Conservation (phyloP, 37 sponge, comb jelly and placozoan species). For the Aplysina aerophoba region DNA sequence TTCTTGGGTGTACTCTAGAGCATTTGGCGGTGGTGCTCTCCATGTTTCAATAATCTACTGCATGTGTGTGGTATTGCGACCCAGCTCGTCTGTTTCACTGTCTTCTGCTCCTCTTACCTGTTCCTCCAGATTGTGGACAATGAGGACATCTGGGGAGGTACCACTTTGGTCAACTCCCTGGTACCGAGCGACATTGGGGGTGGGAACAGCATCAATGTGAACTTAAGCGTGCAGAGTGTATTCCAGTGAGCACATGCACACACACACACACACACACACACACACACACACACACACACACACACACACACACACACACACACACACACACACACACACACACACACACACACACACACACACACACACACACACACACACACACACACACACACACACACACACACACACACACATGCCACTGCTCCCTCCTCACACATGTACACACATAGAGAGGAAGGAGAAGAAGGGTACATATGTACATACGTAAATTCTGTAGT, state of each 20-base stretch:
- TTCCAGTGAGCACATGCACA: neutral
- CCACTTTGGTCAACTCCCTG: neutral
- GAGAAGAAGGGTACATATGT: too few species aligned
- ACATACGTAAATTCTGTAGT: too few species aligned
- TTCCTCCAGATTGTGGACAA: slow-evolving; percentile 14
- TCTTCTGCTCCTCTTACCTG: too few species aligned
- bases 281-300: slow-evolving; percentile 12
- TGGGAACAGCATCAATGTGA: neutral
- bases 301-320: slow-evolving; percentile 11
- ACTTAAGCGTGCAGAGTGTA: neutral
- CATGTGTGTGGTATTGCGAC: too few species aligned
- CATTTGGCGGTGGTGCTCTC: too few species aligned
- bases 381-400: neutral
- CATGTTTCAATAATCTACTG: too few species aligned
- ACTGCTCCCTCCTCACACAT: neutral
- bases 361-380: neutral
- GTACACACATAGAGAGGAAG: too few species aligned
- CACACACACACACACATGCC: neutral
- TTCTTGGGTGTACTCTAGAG: too few species aligned
- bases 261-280: neutral
- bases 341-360: neutral
- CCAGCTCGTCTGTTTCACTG: too few species aligned
- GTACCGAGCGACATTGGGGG: neutral
- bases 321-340: neutral
- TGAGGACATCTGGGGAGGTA: neutral